These are phyloP conservation scores for Nomada lathburiana DNA, from an alignment of 2,888 invertebrate species.

Conservation along the genomic window DNA sequence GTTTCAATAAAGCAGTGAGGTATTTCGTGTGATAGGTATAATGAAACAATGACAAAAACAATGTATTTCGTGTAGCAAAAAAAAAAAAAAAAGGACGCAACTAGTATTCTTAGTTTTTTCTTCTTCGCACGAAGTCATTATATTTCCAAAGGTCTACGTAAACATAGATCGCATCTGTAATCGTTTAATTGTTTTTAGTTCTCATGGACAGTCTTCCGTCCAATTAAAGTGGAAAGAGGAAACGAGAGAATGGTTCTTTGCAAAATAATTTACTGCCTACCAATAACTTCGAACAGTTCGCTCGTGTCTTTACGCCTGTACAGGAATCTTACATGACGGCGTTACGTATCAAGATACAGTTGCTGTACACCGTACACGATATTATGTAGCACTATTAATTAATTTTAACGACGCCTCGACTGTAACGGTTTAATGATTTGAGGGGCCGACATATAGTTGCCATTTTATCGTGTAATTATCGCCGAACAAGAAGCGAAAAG, in stretches of 20 bases:
- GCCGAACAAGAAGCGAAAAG: slow-evolving; percentile 3
- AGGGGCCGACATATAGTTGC: not conserved
- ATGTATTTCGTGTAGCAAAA: no score
- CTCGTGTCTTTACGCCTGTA: no score
- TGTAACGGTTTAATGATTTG: slow-evolving; percentile 9
- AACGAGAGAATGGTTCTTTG: not conserved
- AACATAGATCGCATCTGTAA: not conserved
- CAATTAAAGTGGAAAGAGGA: slow-evolving; percentile 1
- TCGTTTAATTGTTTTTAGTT: not conserved
- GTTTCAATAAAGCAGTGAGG: no score
- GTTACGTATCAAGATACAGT: not conserved
- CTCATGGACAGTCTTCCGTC: not conserved
- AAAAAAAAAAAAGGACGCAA: no score
- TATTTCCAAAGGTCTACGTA: not conserved
- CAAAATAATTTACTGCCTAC: not conserved
- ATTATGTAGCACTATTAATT: not conserved
- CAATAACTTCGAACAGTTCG: no score
- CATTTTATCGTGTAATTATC: slow-evolving; percentile 24
- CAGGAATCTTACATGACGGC: no score
- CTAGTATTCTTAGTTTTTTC: no score
- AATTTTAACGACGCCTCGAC: not conserved
- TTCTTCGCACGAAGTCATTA: no score
- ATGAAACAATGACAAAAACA: no score
- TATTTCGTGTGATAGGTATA: no score
- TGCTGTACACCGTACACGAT: not conserved